Base-by-base conservation (phyloP, 2,888 invertebrate species). In the Ceramica pisi region DNA sequence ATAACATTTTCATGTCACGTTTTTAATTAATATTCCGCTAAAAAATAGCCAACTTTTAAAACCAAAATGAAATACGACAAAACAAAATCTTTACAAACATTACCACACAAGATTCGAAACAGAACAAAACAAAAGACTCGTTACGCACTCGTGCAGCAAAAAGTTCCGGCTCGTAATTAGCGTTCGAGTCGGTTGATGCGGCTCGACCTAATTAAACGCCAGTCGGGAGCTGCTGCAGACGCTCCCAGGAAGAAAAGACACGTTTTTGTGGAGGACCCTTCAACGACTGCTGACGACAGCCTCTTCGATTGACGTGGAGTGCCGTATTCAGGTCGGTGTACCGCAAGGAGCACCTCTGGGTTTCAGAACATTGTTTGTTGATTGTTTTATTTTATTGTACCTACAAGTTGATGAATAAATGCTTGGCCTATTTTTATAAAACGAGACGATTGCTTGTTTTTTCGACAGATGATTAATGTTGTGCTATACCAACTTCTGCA, bases 121-220 rank as follows among this genome's bases (percentile, higher is more conserved):
- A 48, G 23, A 63, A 53, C 19, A 23, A 67, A 67, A 70, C 41
- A 62, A 60, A 56, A 57, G 8, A 21, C 46, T 70, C 64, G 57
- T 64, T 69, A 70, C 23, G 67, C n/a, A 61, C 63, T 72, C 44
- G 23, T 41, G 31, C 44, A 48, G 23, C 19, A 64, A 61, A 70
- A 71, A 69, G 50, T 41, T 64, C n/a, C 38, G 53, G 64, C 31
- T 59, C 35, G 62, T 83, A 82, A 82, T 84, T 66, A 67, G 67
- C 50, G 46, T 68, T 81, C 51, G 77, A 77, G 60, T 67, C 60
- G 35, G 51, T 56, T 61, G 48, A 61, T 51, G 76, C 67, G 78
- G 68, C 85, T 89, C 86, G 89, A 89, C 90, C 90, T 84, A 87
- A 89, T 90, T 90, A 86, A 75, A 60, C 65, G 65, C 23, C 19